A percentile compares a stretch with the other conserved stretches of the same genome.
phyloP scores from a whole-genome alignment of 2,888 invertebrate genomes.

The Cantharis lateralis region DNA sequence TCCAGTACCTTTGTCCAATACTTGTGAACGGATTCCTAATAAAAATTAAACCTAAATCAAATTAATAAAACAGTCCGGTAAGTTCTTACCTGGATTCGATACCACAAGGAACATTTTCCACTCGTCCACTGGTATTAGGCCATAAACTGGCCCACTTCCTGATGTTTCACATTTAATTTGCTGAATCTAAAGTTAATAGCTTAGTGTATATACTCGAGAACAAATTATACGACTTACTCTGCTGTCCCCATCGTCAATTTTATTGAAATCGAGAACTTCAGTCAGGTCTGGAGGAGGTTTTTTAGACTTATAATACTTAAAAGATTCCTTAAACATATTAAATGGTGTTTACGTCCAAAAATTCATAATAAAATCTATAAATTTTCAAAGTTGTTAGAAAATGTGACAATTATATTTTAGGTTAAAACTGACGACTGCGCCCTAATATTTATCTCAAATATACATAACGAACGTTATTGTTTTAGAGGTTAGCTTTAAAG shows the following conservation, averaged over 20 bases:
- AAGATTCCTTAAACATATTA: conserved; percentile 70
- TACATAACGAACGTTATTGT: too few relatives aligned
- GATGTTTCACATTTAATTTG: conserved; percentile 3
- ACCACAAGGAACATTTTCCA: conserved; percentile 70
- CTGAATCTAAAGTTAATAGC: conserved; percentile 2
- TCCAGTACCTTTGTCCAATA: conserved; percentile 83
- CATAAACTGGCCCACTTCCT: conserved; percentile 44
- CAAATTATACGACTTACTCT: not conserved
- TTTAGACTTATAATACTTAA: conserved; percentile 81
- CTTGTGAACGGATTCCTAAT: conserved; percentile 83
- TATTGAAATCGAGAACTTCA: conserved; percentile 65
- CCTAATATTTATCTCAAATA: too few relatives aligned
- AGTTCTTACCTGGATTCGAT: conserved; percentile 59
- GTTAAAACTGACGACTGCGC: not conserved
- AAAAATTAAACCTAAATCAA: conserved; percentile 69
- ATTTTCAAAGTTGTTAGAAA: not conserved
- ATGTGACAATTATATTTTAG: not conserved
- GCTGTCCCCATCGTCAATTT: conserved; percentile 14
- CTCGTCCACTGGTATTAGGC: conserved; percentile 55
- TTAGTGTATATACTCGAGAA: not conserved
- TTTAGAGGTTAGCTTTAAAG: too few relatives aligned
- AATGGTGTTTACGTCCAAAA: not conserved
- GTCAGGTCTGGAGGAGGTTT: conserved; percentile 66
- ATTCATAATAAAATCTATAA: not conserved
- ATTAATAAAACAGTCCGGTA: not conserved